Percentiles rank a stretch among this genome's conserved stretches.
Evolutionary conservation across 2,797 vertebrate species (phyloP).

Genomic region (Dendrocincla tyrannina): DNA sequence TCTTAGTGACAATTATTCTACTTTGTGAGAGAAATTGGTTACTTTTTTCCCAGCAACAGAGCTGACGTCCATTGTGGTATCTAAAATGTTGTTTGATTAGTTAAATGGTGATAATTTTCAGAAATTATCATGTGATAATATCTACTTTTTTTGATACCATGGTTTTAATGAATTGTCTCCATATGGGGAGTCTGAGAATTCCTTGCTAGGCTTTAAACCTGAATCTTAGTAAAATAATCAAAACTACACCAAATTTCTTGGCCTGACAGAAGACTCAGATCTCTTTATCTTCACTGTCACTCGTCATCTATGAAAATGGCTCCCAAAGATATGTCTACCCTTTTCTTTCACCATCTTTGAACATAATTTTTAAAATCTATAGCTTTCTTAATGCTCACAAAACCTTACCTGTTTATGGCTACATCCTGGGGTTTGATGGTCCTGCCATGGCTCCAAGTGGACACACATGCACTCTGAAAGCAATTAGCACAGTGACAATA

Average conservation of each 20-base stretch:
- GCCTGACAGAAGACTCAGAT: neutral
- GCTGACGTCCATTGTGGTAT: neutral
- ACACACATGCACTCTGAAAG: neutral
- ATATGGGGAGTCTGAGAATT: neutral
- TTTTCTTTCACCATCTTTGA: neutral
- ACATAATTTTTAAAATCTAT: neutral
- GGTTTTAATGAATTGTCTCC: neutral
- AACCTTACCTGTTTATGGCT: neutral
- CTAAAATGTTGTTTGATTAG: neutral
- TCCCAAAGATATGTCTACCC: neutral
- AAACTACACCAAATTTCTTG: neutral
- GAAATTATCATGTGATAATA: neutral
- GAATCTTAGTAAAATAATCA: neutral
- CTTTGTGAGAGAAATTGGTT: neutral
- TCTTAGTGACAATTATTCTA: slow-evolving; percentile 1
- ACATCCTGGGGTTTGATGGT: neutral
- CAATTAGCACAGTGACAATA: neutral
- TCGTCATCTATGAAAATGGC: neutral
- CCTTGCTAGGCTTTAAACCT: neutral
- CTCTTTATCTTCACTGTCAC: neutral
- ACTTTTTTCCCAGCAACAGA: neutral
- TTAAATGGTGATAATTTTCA: slow-evolving; percentile 19
- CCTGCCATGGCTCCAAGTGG: neutral
- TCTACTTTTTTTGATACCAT: neutral
- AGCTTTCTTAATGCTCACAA: neutral